Conservation (phyloP, 2,113 vertebrate species). For the Pardalotus punctatus region DNA sequence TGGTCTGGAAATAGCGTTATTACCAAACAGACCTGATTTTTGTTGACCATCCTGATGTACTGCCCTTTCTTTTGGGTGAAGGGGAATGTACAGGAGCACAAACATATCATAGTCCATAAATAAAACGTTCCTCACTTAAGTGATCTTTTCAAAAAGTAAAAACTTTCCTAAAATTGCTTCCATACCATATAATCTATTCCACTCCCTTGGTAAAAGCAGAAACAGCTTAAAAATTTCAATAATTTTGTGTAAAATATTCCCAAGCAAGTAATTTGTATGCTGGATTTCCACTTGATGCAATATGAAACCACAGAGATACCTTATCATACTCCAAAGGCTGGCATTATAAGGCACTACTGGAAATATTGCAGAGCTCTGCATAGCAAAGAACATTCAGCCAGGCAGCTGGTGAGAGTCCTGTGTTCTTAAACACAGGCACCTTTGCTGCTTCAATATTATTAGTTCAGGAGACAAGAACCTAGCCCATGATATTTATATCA, state of each 20-base stretch:
- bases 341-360: slow-evolving; percentile 30
- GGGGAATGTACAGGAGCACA: not conserved
- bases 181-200: not conserved
- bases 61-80: not conserved
- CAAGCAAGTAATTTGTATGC: slow-evolving; percentile 52
- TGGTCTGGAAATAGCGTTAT: not conserved
- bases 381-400: not conserved
- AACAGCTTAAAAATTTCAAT: slow-evolving; percentile 36
- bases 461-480: not conserved
- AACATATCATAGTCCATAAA: not conserved
- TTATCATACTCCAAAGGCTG: slow-evolving; percentile 50
- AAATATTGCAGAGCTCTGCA: slow-evolving; percentile 51
- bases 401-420: not conserved
- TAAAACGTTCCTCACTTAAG: not conserved
- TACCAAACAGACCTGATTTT: not conserved
- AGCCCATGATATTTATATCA: not conserved
- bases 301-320: slow-evolving; percentile 49
- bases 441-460: not conserved
- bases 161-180: not conserved
- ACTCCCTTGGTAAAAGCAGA: not conserved
- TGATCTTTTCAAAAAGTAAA: not conserved
- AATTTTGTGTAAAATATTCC: slow-evolving; percentile 55
- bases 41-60: not conserved
- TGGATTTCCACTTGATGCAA: slow-evolving; percentile 53
- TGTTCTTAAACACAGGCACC: not conserved